These are phyloP conservation scores for Acanthornis magna DNA, from an alignment of 2,797 vertebrate genomes.

Conservation along the genomic window DNA sequence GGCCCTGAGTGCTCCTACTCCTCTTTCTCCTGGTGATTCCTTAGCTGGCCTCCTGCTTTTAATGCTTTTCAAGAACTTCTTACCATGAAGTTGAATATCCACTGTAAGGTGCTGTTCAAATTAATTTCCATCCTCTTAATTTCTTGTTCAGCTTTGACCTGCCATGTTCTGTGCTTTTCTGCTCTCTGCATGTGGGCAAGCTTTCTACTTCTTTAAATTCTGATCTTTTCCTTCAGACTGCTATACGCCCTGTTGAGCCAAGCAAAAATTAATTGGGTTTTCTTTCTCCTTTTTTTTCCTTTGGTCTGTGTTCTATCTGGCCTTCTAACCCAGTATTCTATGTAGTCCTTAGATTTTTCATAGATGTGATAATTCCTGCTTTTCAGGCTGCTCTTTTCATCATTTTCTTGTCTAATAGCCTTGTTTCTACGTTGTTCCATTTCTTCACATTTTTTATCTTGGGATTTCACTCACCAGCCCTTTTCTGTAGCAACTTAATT, in stretches of 20 bases:
- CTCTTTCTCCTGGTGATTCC: neutral
- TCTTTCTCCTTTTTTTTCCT: neutral
- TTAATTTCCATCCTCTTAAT: neutral
- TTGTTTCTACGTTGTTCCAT: neutral
- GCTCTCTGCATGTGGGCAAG: neutral
- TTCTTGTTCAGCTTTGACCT: neutral
- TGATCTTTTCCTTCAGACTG: neutral
- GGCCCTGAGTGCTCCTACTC: accelerated
- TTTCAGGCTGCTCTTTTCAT: neutral
- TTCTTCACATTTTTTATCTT: neutral
- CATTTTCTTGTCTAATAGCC: neutral
- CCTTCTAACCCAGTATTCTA: neutral
- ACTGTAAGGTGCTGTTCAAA: neutral
- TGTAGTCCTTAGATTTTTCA: neutral
- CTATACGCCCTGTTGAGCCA: neutral
- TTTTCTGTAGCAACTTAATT: neutral
- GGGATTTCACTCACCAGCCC: neutral
- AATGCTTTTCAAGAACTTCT: neutral
- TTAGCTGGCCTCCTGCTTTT: neutral
- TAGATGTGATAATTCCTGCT: neutral
- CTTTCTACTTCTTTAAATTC: neutral
- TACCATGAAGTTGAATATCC: neutral
- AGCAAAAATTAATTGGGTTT: neutral
- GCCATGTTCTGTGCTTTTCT: neutral
- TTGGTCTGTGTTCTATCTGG: neutral